phyloP scores from a whole-genome alignment of 1,140 invertebrate genomes.

The Phthorimaea operculella region DNA sequence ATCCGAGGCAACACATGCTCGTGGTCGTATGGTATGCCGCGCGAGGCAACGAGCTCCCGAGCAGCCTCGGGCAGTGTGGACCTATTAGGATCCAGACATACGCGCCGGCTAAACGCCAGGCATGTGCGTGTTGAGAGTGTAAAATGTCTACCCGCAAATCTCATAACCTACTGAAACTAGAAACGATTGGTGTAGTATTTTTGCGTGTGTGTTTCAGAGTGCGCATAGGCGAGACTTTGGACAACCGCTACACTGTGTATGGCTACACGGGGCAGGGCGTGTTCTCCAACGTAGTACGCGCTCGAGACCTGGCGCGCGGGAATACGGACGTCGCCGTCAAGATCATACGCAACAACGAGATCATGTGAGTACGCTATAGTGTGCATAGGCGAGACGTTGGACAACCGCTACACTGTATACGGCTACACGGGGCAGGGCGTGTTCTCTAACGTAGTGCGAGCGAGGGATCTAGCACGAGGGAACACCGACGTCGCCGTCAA shows the following conservation, averaged over 20 bases:
- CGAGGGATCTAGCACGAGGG: constrained; percentile 87
- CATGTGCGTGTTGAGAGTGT: too few relatives aligned
- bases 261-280: constrained; percentile 99
- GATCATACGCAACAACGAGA: constrained; percentile 99
- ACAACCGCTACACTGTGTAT: constrained; percentile 93
- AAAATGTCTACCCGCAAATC: too few relatives aligned
- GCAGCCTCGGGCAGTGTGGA: too few relatives aligned
- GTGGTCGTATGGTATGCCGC: too few relatives aligned
- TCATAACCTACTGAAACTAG: too few relatives aligned
- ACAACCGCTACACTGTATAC: constrained; percentile 93
- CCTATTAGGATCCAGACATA: too few relatives aligned
- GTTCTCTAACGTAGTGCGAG: constrained; percentile 98
- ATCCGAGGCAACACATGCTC: too few relatives aligned
- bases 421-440: constrained; percentile 99
- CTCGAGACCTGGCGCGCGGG: constrained; percentile 87
- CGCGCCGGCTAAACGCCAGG: too few relatives aligned
- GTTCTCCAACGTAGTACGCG: constrained; percentile 98
- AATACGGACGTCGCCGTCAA: constrained; percentile 97
- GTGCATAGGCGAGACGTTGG: constrained; percentile 93
- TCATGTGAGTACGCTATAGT: constrained; percentile 98
- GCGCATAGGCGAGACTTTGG: constrained; percentile 93
- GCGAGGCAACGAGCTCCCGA: too few relatives aligned
- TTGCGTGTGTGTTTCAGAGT: too few relatives aligned
- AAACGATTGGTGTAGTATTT: too few relatives aligned
- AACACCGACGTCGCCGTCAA: constrained; percentile 97